Base-by-base conservation (phyloP, 1,140 invertebrate genomes). In the Onthophagus taurus region DNA sequence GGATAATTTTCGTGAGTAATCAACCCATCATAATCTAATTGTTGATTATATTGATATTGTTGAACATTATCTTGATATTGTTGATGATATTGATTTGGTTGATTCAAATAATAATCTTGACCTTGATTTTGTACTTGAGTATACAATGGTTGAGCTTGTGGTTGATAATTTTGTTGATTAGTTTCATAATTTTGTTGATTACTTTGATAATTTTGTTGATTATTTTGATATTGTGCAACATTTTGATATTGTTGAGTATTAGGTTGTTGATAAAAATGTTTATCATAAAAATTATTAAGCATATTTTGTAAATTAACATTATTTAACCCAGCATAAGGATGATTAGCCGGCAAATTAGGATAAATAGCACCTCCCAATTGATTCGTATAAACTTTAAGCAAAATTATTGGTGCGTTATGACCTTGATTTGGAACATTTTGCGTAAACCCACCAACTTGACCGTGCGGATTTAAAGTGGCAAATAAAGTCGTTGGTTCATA, bases 381-480 rank as follows among this genome's bases (percentile, higher is more conserved):
- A 26, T 71, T 72, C 41, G 69, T 73, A 26, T 71, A 72, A 24
- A 76, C 66, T 52, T 71, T 66, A 18, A 76, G 49, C 14, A 74
- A 69, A 44, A 75, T 59, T 14, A 76, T 71, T 45, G 63, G 58
- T 44, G 36, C 12, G 31, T 42, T 42, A 13, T 44, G 42, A 17
- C 43, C 34, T 16, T 39, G 34, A 24, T 49, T 19, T 16, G 61
- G 55, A 19, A 54, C 19, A 19, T 58, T 42, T 5, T 52, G 44
- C 6, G 48, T 48, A 11, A 64, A 43, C 6, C 42, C 48, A 14
- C 55, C 47, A 12, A 62, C 12, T 44, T 61, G 56, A 0, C 61
- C 61, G 34, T 59, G 50, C 19, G 52, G 35, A 30, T 54, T 51
- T 7, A 62, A 13, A 16, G 55, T 61, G 4, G 60, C 55, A 34